Conservation (phyloP, 2,888 invertebrate genomes). For the Dromius quadrimaculatus region DNA sequence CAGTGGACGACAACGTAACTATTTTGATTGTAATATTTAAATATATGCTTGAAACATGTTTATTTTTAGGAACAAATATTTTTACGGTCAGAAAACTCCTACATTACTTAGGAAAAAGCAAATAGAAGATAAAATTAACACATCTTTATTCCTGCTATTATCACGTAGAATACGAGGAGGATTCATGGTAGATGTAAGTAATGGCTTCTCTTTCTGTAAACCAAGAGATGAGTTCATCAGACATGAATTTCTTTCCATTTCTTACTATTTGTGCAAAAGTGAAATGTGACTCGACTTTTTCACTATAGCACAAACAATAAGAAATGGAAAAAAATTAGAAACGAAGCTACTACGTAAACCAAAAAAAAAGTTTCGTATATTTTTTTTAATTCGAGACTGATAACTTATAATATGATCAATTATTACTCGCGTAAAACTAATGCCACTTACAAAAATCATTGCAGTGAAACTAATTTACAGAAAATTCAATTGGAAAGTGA, state of each 20-base stretch:
- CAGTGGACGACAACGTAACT: constrained; percentile 53
- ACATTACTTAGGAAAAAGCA: constrained; percentile 74
- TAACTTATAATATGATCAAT: too few species aligned
- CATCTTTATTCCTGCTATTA: constrained; percentile 74
- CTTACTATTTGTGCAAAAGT: too few species aligned
- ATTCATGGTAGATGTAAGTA: constrained; percentile 73
- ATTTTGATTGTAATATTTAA: neutral
- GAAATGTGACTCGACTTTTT: too few species aligned
- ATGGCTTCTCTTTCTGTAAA: constrained; percentile 2
- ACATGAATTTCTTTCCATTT: too few species aligned
- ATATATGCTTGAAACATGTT: constrained; percentile 28
- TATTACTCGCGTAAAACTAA: too few species aligned
- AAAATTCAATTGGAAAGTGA: constrained; percentile 69
- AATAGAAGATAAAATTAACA: constrained; percentile 73
- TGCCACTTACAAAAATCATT: too few species aligned
- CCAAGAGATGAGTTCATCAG: too few species aligned
- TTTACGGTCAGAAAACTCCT: constrained; percentile 70
- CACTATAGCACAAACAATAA: too few species aligned
- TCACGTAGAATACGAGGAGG: constrained; percentile 83
- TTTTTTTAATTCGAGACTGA: too few species aligned
- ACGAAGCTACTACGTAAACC: too few species aligned
- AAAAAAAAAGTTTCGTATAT: too few species aligned
- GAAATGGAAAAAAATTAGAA: too few species aligned
- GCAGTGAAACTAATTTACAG: constrained; percentile 63
- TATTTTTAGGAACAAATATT: constrained; percentile 68